These are phyloP conservation scores for Beris chalybata DNA, from an alignment of 2,888 invertebrate species.

Conservation along the genomic window DNA sequence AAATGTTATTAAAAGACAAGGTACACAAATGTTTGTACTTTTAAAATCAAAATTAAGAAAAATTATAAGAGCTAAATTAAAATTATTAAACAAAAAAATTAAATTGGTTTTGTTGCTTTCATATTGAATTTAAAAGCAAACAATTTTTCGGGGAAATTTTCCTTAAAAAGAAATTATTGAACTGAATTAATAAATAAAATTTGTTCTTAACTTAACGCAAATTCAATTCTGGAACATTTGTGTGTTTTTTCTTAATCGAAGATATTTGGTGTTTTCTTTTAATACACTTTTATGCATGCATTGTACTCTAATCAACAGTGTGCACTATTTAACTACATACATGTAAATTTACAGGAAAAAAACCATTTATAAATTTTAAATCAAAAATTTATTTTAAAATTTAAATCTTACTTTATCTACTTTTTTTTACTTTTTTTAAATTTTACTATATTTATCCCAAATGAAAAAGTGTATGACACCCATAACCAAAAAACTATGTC, in stretches of 20 bases:
- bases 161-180: slow-evolving; percentile 9
- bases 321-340: too few relatives aligned
- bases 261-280: too few relatives aligned
- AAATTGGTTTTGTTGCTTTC: slow-evolving; percentile 4
- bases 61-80: neutral
- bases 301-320: too few relatives aligned
- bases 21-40: slow-evolving; percentile 48
- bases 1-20: slow-evolving; percentile 56
- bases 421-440: too few relatives aligned
- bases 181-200: slow-evolving; percentile 3
- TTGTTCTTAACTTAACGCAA: slow-evolving; percentile 3
- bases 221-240: slow-evolving; percentile 26
- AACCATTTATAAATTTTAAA: too few relatives aligned
- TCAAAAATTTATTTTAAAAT: too few relatives aligned
- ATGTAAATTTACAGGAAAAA: too few relatives aligned
- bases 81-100: slow-evolving; percentile 2
- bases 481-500: too few relatives aligned
- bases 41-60: slow-evolving; percentile 8
- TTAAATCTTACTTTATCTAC: too few relatives aligned
- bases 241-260: slow-evolving; percentile 31
- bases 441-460: too few relatives aligned
- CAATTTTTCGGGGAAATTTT: neutral
- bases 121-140: neutral
- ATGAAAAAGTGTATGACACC: too few relatives aligned
- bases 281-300: too few relatives aligned